A percentile compares a stretch with the other conserved stretches of the same genome.
These are phyloP conservation scores for Apodemus agrarius DNA, from an alignment of 2,797 vertebrate species.

Conservation along the genomic window DNA sequence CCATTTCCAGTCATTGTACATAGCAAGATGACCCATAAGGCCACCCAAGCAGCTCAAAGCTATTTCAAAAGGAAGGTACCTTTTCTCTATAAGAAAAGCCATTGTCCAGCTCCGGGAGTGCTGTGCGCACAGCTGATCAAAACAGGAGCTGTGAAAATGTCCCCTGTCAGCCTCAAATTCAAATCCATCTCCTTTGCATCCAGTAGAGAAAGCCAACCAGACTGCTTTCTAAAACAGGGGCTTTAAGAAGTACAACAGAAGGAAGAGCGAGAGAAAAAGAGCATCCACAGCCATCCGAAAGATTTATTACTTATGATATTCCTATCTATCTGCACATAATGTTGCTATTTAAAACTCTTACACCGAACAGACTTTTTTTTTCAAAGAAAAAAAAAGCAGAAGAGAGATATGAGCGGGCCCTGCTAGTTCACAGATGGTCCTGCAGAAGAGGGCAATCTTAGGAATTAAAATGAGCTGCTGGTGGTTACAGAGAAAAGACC, in stretches of 20 bases:
- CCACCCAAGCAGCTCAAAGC: too few species aligned
- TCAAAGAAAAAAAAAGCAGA: neutral
- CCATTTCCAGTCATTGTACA: neutral
- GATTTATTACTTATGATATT: neutral
- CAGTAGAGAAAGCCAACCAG: neutral
- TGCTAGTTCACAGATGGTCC: constrained; percentile 46
- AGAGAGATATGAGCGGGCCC: neutral
- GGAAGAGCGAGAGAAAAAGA: neutral
- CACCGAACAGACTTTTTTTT: neutral
- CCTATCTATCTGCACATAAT: neutral
- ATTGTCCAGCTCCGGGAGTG: neutral
- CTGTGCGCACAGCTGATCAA: neutral
- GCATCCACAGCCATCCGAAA: neutral
- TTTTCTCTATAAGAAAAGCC: neutral
- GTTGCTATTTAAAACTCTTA: constrained; percentile 22
- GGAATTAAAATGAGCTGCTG: neutral
- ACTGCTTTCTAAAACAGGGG: neutral
- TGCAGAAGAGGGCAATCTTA: neutral
- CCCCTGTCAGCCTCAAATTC: constrained; percentile 21
- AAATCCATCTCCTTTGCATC: constrained; percentile 14
- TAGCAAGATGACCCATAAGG: neutral
- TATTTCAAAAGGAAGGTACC: neutral
- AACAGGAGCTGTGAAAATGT: neutral
- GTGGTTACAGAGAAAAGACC: neutral
- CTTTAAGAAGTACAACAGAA: neutral